Evolutionary conservation across 2,888 invertebrate genomes (phyloP).

Genomic region (Cepaea hortensis): DNA sequence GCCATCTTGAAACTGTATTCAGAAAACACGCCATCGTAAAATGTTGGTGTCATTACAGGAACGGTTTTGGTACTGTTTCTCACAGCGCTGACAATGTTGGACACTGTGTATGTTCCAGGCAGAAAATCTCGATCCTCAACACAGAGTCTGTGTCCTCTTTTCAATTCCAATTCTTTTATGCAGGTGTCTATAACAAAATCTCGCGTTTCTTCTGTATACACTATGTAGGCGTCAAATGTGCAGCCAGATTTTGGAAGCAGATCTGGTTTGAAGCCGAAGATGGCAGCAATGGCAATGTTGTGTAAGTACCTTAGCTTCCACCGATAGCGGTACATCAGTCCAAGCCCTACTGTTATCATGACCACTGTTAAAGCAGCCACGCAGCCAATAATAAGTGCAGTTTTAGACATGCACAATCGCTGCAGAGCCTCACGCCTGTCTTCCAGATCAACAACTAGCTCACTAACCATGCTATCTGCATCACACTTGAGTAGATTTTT

Average conservation of each 20-base stretch:
- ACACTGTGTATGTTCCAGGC: constrained; percentile 29
- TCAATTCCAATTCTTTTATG: constrained; percentile 29
- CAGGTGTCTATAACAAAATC: constrained; percentile 36
- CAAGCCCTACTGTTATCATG: neutral
- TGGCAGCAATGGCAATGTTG: constrained; percentile 11
- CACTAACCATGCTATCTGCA: neutral
- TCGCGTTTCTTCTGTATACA: constrained; percentile 16
- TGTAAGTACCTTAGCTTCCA: constrained; percentile 32
- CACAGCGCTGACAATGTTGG: constrained; percentile 39
- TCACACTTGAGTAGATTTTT: constrained; percentile 4
- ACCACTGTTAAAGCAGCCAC: neutral
- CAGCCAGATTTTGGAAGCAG: neutral
- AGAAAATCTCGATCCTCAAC: constrained; percentile 43
- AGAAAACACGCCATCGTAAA: constrained; percentile 28
- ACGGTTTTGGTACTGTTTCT: constrained; percentile 43
- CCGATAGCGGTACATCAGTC: constrained; percentile 28
- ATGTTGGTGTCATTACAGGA: constrained; percentile 33
- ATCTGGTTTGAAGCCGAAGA: constrained; percentile 12
- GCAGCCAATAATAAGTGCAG: constrained; percentile 4
- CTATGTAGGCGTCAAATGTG: constrained; percentile 44
- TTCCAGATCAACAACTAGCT: constrained; percentile 5
- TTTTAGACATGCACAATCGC: constrained; percentile 14
- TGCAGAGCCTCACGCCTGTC: neutral
- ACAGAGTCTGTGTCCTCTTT: constrained; percentile 36
- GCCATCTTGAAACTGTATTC: constrained; percentile 49